Evolutionary conservation across 1,140 invertebrate species (phyloP), one percentile per base, ranked within the genome.

Genomic region (Trichonephila clavipes): DNA sequence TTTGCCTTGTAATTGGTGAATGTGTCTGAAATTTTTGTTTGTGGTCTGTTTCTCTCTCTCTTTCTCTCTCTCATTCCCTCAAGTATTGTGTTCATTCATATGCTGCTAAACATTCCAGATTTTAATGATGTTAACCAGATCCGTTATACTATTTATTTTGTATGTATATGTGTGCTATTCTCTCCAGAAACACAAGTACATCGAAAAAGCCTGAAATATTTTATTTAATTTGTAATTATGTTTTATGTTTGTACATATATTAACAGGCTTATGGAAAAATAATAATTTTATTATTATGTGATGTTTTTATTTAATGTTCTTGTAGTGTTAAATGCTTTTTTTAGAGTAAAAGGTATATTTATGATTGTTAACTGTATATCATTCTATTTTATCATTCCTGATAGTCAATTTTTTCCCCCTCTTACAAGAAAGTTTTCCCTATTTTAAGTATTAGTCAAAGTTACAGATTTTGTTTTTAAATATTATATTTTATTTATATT

Each of bases 41-140:
- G 82, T 85, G 21, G 58, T 85, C 44, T 12, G 51, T 51, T 83
- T 28, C 40, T 21, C 51, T 83, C 51, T 83, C 21, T 77, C 24
- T 85, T 19, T 16, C 51, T 58, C 51, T 34, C 44, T 21, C 51
- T 85, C 28, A 8, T 21, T 51, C 24, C 19, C 24, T 21, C 21
- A 12, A 14, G 82, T 85, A 44, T 82, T 82, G 81, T 82, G 82
- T 59, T 77, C 28, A 77, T 77, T 77, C 28, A 77, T 77, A 77
- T 77, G 28, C 72, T 77, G 28, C 72, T 77, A 28, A 34, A 77
- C 72, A 77, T 77, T 77, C 72, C 72, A 77, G 72, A 77, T 77
- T 77, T 77, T 77, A 77, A 77, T 77, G 18, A 77, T 77, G 16
- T 77, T 77, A 77, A 77, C 34, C 16, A 40, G 28, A 77, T 77